A percentile compares a stretch with the other conserved stretches of the same genome.
phyloP scores from a whole-genome alignment of 37 sponge, comb jelly and placozoan genomes.

The Chondrosia reniformis region DNA sequence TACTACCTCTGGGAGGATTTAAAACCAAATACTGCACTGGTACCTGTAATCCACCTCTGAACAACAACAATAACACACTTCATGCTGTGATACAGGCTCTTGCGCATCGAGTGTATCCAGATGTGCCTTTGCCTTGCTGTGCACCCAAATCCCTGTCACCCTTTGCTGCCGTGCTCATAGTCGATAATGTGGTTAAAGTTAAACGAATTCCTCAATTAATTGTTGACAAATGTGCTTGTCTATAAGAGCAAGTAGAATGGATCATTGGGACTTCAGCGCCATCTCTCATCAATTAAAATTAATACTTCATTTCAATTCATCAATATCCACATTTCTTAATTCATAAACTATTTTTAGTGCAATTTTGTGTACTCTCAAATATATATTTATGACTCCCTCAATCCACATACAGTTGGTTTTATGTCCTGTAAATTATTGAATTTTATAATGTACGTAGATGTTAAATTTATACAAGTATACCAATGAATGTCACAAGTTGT shows the following conservation, averaged over 20 bases:
- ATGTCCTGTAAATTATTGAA: too few species aligned
- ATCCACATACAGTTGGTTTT: too few species aligned
- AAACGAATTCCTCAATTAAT: not conserved
- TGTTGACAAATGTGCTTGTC: constrained; percentile 11
- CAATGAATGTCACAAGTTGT: not conserved
- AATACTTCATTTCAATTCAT: too few species aligned
- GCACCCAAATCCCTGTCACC: not conserved
- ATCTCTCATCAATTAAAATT: too few species aligned
- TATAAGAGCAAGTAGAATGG: too few species aligned
- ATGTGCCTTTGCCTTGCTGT: constrained; percentile 6
- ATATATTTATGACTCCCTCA: too few species aligned
- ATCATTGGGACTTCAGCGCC: too few species aligned
- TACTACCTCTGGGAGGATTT: not conserved
- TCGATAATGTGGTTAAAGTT: not conserved
- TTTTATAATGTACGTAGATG: not conserved
- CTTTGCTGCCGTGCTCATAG: not conserved
- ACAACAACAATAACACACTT: not conserved
- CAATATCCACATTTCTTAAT: too few species aligned
- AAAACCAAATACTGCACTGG: constrained; percentile 62
- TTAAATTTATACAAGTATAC: not conserved
- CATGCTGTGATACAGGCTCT: constrained; percentile 47
- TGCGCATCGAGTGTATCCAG: not conserved
- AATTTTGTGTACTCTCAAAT: too few species aligned
- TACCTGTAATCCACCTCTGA: constrained; percentile 26
- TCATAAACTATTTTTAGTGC: too few species aligned